Evolutionary conservation across 2,888 invertebrate genomes (phyloP).

Genomic region (Oligia latruncula): DNA sequence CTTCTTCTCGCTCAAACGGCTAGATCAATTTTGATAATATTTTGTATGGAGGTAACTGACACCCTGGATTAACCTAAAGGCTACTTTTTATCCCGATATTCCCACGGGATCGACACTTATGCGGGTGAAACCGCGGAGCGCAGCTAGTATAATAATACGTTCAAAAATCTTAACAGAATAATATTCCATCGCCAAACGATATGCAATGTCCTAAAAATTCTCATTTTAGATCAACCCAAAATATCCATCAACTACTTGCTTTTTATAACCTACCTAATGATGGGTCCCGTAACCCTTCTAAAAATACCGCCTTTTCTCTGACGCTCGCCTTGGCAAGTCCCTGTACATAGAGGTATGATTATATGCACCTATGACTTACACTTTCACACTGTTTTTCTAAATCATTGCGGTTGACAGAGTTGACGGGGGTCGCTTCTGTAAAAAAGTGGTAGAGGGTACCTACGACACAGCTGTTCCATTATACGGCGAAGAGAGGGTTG

Average conservation of each 20-base stretch:
- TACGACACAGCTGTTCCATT: conserved; percentile 71
- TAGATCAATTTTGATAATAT: too few species aligned
- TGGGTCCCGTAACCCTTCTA: neutral
- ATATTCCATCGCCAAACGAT: neutral
- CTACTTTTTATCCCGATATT: too few species aligned
- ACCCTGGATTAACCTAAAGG: too few species aligned
- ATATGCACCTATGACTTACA: conserved; percentile 54
- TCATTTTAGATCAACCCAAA: neutral
- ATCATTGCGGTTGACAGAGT: conserved; percentile 68
- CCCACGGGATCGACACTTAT: too few species aligned
- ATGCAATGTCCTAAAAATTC: neutral
- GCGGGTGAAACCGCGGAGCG: too few species aligned
- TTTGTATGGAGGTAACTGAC: too few species aligned
- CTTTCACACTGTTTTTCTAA: conserved; percentile 57
- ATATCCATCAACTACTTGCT: neutral
- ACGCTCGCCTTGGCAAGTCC: conserved; percentile 1
- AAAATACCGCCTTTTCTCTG: neutral
- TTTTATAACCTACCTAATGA: neutral
- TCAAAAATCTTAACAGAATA: too few species aligned
- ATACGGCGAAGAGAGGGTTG: conserved; percentile 64
- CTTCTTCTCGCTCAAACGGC: too few species aligned
- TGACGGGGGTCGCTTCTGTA: conserved; percentile 63
- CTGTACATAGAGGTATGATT: neutral
- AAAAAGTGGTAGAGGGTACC: conserved; percentile 59
- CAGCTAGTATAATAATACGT: neutral